Base-by-base conservation (phyloP, 92 coral and sea anemone species). In the Parazoanthus atlanticus region DNA sequence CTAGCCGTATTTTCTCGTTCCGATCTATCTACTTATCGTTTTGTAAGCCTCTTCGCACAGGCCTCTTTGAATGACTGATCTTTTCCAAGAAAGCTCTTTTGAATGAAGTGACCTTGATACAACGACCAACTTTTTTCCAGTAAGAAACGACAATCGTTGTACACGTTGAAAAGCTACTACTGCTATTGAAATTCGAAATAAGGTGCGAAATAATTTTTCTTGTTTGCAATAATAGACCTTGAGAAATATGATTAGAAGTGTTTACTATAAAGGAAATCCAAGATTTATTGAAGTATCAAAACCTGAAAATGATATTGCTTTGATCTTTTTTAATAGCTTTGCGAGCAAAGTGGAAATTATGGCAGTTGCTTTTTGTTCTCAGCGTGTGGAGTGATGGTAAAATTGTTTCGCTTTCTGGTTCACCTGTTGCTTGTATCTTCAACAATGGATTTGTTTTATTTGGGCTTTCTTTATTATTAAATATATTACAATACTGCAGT, bases 371-470 rank as follows among this genome's bases (percentile, higher is more conserved):
- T 80, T 82, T 32, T 34, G 49, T 66, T 82, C 3, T n/a, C 31
- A 66, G 56, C 86, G 10, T 82, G 86, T 82, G 86, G 86, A 82
- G 34, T 66, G 86, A 9, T 67, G 28, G 31, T 61, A 36, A 11
- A 8, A 25, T 38, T 81, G 19, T 21, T 41, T 3, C 61, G 17
- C 28, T 31, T 58, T 43, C 47, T 43, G 47, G 74, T 81, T 66
- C 54, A 81, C 85, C 74, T 81, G 85, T 81, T 81, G 86, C 74
- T 81, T 81, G 75, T 81, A 38, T 78, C 36, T 81, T 65, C 75
- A 64, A 21, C 49, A 65, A 36, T 34, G 74, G 73, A 40, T 31
- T 65, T 16, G 70, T 80, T 54, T 23, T 82, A 3, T 23, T 78
- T 43, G 34, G 8, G 32, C 26, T 47, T 26, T 43, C 21, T 28